These are phyloP conservation scores for Chauna torquata DNA, from an alignment of 2,113 vertebrate genomes.

Conservation along the genomic window DNA sequence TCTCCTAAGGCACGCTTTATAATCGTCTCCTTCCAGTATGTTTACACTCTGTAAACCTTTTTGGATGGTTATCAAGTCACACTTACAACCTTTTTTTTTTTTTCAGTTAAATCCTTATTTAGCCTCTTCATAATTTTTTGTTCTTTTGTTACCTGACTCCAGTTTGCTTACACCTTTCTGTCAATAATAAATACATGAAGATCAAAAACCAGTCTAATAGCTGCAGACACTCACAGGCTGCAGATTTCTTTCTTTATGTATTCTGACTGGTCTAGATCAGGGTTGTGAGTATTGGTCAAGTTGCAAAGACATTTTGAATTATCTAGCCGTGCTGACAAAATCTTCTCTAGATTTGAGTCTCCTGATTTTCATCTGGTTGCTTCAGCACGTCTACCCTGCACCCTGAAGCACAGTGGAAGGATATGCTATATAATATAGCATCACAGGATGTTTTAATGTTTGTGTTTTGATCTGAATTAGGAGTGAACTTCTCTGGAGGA, in stretches of 20 bases:
- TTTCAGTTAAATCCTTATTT: neutral
- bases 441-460: neutral
- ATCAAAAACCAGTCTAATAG: neutral
- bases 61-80: neutral
- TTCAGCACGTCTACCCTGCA: neutral
- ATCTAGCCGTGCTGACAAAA: neutral
- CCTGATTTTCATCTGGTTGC: neutral
- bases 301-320: neutral
- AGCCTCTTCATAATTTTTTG: neutral
- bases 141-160: neutral
- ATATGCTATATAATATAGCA: neutral
- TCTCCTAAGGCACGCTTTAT: neutral
- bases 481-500: neutral
- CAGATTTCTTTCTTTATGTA: neutral
- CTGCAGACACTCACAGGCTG: neutral
- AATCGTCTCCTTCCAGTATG: neutral
- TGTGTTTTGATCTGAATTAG: neutral
- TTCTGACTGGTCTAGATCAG: neutral
- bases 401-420: neutral
- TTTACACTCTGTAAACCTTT: neutral
- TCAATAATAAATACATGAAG: neutral
- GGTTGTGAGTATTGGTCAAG: neutral
- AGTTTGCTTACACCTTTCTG: neutral
- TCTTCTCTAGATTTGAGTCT: neutral
- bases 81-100: too few relatives aligned